phyloP scores from a whole-genome alignment of 2,888 invertebrate genomes.

The Teleogryllus oceanicus region DNA sequence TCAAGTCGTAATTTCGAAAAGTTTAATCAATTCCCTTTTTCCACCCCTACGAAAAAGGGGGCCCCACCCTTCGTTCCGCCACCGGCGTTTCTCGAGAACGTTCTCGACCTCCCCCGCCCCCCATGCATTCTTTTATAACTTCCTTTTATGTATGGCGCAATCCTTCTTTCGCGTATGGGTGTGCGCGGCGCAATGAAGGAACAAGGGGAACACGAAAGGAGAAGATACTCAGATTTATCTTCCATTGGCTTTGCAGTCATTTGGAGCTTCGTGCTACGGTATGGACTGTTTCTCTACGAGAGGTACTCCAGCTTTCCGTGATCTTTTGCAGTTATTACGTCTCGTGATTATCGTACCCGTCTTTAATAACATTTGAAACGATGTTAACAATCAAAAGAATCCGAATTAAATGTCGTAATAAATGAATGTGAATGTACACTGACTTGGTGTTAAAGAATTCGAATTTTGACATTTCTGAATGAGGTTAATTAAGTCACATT shows the following conservation, averaged over 20 bases:
- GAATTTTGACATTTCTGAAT: no score
- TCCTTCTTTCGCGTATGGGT: constrained; percentile 5
- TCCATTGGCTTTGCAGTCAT: not conserved
- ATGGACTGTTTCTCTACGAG: no score
- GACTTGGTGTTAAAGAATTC: no score
- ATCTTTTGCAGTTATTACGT: no score
- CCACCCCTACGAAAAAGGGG: not conserved
- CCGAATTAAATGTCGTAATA: no score
- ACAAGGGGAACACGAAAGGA: not conserved
- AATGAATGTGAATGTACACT: no score
- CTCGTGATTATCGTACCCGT: no score
- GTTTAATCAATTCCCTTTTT: constrained; percentile 34
- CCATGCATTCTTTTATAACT: constrained; percentile 32
- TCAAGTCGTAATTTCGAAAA: constrained; percentile 36
- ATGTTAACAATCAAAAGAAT: no score
- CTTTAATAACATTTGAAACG: no score
- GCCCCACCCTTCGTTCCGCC: not conserved
- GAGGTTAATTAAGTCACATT: no score
- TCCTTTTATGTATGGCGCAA: constrained; percentile 29
- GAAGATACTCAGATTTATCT: not conserved
- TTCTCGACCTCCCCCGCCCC: constrained; percentile 19
- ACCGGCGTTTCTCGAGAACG: constrained; percentile 5
- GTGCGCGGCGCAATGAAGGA: not conserved
- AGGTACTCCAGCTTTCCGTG: no score
- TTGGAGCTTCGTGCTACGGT: not conserved